Conservation (phyloP, 2,888 invertebrate species). For the Netelia virgata region DNA sequence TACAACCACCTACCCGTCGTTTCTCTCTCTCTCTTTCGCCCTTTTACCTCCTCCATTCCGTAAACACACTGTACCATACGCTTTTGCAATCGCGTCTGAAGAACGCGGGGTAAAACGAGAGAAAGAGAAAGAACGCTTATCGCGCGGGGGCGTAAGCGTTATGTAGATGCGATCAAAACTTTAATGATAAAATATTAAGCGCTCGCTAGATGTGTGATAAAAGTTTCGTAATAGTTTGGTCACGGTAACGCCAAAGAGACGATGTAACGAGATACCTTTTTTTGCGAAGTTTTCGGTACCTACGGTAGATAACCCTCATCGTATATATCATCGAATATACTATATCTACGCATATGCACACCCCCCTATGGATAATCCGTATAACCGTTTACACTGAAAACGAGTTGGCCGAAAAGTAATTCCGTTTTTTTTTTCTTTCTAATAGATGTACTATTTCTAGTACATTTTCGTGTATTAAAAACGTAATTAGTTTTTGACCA, state of each 20-base stretch:
- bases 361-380: background rate
- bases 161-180: constrained; percentile 46
- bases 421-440: too few species aligned
- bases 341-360: background rate
- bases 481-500: too few species aligned
- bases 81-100: constrained; percentile 26
- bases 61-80: background rate
- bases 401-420: too few species aligned
- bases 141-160: constrained; percentile 24
- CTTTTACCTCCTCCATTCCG: constrained; percentile 11
- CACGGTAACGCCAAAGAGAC: background rate
- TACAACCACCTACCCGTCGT: constrained; percentile 37
- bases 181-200: constrained; percentile 45
- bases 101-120: background rate
- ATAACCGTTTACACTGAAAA: too few species aligned
- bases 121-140: background rate
- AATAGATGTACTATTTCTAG: too few species aligned
- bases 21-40: background rate
- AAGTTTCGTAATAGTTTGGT: constrained; percentile 44
- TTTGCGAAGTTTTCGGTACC: background rate
- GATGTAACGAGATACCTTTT: constrained; percentile 16
- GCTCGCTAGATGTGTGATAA: background rate
- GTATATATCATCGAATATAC: background rate
- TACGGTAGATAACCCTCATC: background rate
- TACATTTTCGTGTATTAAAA: too few species aligned